phyloP scores from a whole-genome alignment of 2,113 vertebrate genomes.

The Scophthalmus maximus region DNA sequence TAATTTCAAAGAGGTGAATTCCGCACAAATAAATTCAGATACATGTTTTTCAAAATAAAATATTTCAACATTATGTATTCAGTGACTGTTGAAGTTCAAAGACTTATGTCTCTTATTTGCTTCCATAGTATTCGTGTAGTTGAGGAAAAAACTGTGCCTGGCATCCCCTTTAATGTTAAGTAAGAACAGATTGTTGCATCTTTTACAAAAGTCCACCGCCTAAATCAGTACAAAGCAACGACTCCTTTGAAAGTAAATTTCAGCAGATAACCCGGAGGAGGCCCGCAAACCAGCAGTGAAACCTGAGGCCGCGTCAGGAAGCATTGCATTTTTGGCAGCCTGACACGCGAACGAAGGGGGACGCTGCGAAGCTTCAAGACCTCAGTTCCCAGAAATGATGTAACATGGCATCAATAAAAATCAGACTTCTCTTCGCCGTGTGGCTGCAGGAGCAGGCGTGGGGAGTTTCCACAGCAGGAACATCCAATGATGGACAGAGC shows the following conservation, averaged over 20 bases:
- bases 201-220: constrained; percentile 3
- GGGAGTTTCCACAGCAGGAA: background rate
- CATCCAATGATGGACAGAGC: too few relatives aligned
- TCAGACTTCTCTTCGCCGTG: background rate
- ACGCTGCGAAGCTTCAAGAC: constrained; percentile 6
- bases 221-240: constrained; percentile 6
- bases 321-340: background rate
- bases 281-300: constrained; percentile 12
- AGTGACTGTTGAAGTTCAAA: too few relatives aligned
- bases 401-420: background rate
- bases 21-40: too few relatives aligned
- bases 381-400: constrained; percentile 41
- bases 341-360: background rate
- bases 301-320: constrained; percentile 10
- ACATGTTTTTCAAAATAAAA: too few relatives aligned
- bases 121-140: constrained; percentile 21
- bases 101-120: too few relatives aligned
- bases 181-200: background rate
- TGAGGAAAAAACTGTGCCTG: background rate
- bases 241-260: constrained; percentile 10
- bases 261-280: too few relatives aligned
- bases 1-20: too few relatives aligned
- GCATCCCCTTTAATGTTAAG: constrained; percentile 27
- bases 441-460: background rate
- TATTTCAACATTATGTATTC: too few relatives aligned